Evolutionary conservation across 2,797 vertebrate species (phyloP), one percentile per base, ranked within the genome.

Genomic region (Picus viridis): DNA sequence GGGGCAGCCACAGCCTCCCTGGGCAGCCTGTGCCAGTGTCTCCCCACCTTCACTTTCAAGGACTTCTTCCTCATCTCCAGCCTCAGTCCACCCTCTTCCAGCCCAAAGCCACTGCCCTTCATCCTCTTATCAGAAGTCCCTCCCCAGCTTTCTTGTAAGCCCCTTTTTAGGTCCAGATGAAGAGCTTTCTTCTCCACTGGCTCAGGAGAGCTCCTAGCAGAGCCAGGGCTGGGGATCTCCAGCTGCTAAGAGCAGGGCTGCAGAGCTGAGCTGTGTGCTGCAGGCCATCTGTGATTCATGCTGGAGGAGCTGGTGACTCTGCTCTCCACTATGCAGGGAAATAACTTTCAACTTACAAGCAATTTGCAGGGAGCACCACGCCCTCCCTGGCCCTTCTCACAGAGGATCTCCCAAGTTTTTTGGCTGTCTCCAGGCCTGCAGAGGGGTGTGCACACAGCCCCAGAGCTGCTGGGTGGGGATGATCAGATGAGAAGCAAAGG

Each of bases 341-440:
- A 79, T 84, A 73, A 90, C 88, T 91, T 83, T 93, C 85, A 86
- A 75, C 36, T 95, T 61, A 78, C 61, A 86, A 88, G 32, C 82
- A 47, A 22, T 89, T 86, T 86, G 39, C 91, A 86, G 70, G 22
- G 41, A 81, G 89, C 4, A 76, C 93, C 16, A 82, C 92, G 43
- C 96, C 93, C 94, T 96, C 63, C 87, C 89, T 88, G 93, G 92
- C 83, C 45, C 73, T 88, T 76, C 26, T 39, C 79, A 82, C 54
- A 58, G 76, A 95, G 86, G 89, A 86, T 96, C 92, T 96, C 95
- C 95, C 92, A 88, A 76, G 85, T 27, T 84, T 77, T 30, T 56
- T 95, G 92, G 93, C 94, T 24, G 70, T 62, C 64, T 73, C 62
- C 49, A 83, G 27, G 49, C 62, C 27, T 5, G 36, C 30, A 68